These are phyloP conservation scores for Harpagifer antarcticus DNA, from an alignment of 2,797 vertebrate species.

Conservation along the genomic window DNA sequence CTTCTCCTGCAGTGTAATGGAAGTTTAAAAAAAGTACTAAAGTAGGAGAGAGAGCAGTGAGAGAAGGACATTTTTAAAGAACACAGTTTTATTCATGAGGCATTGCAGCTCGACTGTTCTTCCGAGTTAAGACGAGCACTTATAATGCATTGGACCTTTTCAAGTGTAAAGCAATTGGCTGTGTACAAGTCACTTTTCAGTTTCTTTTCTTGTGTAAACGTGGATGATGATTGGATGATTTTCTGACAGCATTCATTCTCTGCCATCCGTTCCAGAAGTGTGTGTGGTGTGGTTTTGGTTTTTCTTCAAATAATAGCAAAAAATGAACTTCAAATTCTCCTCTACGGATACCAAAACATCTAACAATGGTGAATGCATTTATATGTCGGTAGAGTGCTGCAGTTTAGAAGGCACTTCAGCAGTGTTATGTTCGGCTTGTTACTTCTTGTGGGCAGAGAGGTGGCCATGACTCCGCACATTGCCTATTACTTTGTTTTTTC, in stretches of 20 bases:
- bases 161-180: slow-evolving; percentile 31
- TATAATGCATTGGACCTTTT: slow-evolving; percentile 38
- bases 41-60: slow-evolving; percentile 44
- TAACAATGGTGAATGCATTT: neutral
- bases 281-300: neutral
- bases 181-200: slow-evolving; percentile 25
- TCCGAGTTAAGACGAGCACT: slow-evolving; percentile 56
- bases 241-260: slow-evolving; percentile 6
- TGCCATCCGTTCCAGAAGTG: neutral
- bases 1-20: slow-evolving; percentile 45
- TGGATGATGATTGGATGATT: slow-evolving; percentile 29
- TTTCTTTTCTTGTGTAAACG: slow-evolving; percentile 40
- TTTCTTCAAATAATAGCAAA: neutral
- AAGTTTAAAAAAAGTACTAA: slow-evolving; percentile 61
- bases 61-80: slow-evolving; percentile 69
- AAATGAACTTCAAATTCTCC: neutral
- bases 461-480: neutral
- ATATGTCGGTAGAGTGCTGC: neutral
- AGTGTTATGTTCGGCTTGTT: neutral
- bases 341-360: neutral
- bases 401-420: neutral
- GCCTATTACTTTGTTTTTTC: slow-evolving; percentile 10
- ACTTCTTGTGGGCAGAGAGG: neutral
- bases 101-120: slow-evolving; percentile 45
- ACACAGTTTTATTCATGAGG: slow-evolving; percentile 71